Percentiles rank a stretch among this genome's conserved stretches.
phyloP scores from a whole-genome alignment of 2,113 vertebrate species.

The Thalassarche chlororhynchos region DNA sequence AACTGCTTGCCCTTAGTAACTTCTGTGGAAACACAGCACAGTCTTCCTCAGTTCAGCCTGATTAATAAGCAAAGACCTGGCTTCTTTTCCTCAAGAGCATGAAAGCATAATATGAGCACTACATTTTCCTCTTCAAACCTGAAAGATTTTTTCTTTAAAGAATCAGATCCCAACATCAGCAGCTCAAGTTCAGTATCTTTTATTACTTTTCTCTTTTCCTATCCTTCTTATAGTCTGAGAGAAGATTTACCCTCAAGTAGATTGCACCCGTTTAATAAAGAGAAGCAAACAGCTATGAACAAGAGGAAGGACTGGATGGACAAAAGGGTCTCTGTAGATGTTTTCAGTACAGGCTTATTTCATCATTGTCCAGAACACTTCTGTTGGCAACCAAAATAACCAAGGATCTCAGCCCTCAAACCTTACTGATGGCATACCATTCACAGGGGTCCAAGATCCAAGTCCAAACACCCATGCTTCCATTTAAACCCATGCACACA shows the following conservation, averaged over 20 bases:
- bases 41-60: neutral
- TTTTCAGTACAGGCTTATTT: neutral
- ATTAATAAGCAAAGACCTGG: slow-evolving; percentile 30
- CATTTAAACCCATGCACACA: neutral
- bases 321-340: neutral
- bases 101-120: neutral
- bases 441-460: neutral
- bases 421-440: neutral
- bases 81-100: neutral
- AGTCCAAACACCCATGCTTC: neutral
- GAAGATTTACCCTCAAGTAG: neutral
- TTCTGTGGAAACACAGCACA: slow-evolving; percentile 23
- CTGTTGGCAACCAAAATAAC: neutral
- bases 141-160: neutral
- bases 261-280: neutral
- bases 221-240: neutral
- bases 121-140: neutral
- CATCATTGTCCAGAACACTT: neutral
- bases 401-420: neutral
- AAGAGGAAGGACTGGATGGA: neutral
- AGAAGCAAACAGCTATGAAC: neutral
- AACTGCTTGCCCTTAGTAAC: slow-evolving; percentile 37
- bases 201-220: neutral
- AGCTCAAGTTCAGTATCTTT: neutral
- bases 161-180: neutral